These are phyloP conservation scores for Metallyticus violacea DNA, from an alignment of 2,888 invertebrate genomes.

Conservation along the genomic window DNA sequence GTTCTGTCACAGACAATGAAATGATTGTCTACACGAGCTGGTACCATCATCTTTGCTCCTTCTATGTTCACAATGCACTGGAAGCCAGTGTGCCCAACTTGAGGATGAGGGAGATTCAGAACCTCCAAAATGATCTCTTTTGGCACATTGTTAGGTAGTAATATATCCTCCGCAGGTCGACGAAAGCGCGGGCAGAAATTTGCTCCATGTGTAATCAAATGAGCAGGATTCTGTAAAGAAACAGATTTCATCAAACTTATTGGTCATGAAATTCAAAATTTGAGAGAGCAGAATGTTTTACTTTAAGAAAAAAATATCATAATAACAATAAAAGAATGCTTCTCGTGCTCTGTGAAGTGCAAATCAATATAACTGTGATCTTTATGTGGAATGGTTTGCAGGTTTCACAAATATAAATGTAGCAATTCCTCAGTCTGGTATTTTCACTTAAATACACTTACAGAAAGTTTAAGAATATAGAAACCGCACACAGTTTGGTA, in stretches of 20 bases:
- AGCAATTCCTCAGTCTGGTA: no score
- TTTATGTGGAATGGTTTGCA: no score
- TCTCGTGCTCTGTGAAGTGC: no score
- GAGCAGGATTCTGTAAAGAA: conserved; percentile 57
- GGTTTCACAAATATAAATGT: no score
- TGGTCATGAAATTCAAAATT: no score
- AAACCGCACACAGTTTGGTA: no score
- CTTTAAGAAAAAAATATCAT: neutral
- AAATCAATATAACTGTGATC: no score
- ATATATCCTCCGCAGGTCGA: conserved; percentile 67
- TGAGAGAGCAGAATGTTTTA: neutral
- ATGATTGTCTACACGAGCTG: conserved; percentile 81
- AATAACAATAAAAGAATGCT: neutral
- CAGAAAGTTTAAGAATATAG: no score
- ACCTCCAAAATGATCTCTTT: conserved; percentile 87
- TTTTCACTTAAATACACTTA: no score
- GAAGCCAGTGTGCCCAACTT: conserved; percentile 85
- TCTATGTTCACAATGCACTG: conserved; percentile 90
- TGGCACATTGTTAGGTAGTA: conserved; percentile 84
- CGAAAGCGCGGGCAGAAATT: conserved; percentile 80
- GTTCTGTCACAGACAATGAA: conserved; percentile 87
- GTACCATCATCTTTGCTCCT: conserved; percentile 82
- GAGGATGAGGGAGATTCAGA: conserved; percentile 85
- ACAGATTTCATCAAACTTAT: neutral
- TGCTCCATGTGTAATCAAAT: conserved; percentile 57